Conservation (phyloP, 2,113 vertebrate species). For the Odontesthes bonariensis region DNA sequence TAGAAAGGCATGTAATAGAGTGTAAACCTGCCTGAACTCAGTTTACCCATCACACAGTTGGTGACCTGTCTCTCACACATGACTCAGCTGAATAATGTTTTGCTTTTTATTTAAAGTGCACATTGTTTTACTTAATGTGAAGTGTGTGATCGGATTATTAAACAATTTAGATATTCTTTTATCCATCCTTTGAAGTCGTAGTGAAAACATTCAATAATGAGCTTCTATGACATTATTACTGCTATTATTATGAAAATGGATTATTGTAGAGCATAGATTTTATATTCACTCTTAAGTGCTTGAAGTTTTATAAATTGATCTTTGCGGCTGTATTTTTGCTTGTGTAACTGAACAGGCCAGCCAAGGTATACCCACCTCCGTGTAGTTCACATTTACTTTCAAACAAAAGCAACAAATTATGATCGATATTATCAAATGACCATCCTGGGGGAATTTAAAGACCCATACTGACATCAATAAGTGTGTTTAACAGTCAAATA, state of each 20-base stretch:
- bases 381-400: neutral
- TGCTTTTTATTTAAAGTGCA: neutral
- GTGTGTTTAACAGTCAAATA: neutral
- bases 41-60: constrained; percentile 46
- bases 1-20: constrained; percentile 49
- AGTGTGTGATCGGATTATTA: neutral
- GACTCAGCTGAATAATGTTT: constrained; percentile 6
- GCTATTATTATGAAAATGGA: too few relatives aligned
- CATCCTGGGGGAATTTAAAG: neutral
- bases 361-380: too few relatives aligned
- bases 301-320: neutral
- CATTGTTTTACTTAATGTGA: neutral
- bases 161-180: neutral
- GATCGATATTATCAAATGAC: neutral
- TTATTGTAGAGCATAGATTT: too few relatives aligned
- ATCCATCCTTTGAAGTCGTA: too few relatives aligned
- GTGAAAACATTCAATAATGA: too few relatives aligned
- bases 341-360: too few relatives aligned
- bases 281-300: too few relatives aligned
- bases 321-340: neutral
- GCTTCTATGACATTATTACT: neutral
- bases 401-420: neutral
- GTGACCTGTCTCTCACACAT: constrained; percentile 3
- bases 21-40: constrained; percentile 47
- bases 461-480: constrained; percentile 6